phyloP scores from a whole-genome alignment of 2,113 vertebrate genomes.

The Brachyhypopomus occidentalis region DNA sequence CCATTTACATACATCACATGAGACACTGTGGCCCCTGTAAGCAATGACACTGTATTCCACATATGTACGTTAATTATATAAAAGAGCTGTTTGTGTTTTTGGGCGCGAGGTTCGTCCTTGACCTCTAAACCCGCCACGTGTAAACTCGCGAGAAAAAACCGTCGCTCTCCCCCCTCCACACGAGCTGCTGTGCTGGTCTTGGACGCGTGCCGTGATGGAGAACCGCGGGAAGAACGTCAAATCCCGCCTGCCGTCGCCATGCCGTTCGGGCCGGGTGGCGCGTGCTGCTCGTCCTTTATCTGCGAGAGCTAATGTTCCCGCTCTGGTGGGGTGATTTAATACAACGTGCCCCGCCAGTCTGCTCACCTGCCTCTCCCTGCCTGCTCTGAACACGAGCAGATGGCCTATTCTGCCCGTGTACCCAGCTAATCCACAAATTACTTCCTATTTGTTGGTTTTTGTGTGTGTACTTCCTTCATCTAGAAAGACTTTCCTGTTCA shows the following conservation, averaged over 20 bases:
- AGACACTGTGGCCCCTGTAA: neutral
- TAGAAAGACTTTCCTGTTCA: constrained; percentile 55
- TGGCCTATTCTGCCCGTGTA: constrained; percentile 67
- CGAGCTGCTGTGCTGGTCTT: too few species aligned
- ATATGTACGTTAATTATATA: neutral
- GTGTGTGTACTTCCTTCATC: constrained; percentile 45
- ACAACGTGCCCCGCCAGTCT: constrained; percentile 63
- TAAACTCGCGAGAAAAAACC: too few species aligned
- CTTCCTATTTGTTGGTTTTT: constrained; percentile 63
- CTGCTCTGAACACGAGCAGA: constrained; percentile 76
- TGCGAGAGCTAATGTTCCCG: constrained; percentile 41
- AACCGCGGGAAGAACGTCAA: too few species aligned
- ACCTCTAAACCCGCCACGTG: neutral
- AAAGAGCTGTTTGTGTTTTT: neutral
- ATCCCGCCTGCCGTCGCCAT: too few species aligned
- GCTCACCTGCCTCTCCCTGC: constrained; percentile 75
- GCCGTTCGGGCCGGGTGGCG: too few species aligned
- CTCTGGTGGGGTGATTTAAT: constrained; percentile 49
- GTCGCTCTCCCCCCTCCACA: too few species aligned
- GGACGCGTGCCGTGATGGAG: too few species aligned
- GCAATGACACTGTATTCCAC: neutral
- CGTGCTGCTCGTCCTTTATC: too few species aligned
- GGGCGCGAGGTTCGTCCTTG: neutral
- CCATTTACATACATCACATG: constrained; percentile 22
- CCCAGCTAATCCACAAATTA: constrained; percentile 73